Evolutionary conservation across 2,888 invertebrate genomes (phyloP), one percentile per base, ranked within the genome.

Genomic region (Myopa testacea): DNA sequence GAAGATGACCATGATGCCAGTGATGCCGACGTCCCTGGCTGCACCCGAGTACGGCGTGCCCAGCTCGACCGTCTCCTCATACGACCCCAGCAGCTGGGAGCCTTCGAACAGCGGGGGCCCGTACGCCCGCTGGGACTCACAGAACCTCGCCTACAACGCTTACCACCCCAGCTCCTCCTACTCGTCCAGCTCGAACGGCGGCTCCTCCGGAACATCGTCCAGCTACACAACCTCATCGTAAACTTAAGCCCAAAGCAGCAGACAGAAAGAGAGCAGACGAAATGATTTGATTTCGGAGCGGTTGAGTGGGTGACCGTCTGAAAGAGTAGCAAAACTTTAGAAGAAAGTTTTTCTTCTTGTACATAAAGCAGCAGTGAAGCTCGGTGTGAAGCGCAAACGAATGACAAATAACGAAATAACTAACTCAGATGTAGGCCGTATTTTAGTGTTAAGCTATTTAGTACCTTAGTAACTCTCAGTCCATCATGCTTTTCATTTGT

Each of bases 61-160:
- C 67, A 91, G 93, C 78, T 90, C 91, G 50, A 93, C 94, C 50
- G 91, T 92, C 80, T 94, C 93, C 84, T 94, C 94, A 4, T 95
- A 95, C 91, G 92, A 93, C 8, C 92, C 93, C 82, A 86, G 86
- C 81, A 87, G 87, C 82, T 94, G 94, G 94, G 94, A 94, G 85
- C 93, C 93, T 4, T 90, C 92, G 81, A 93, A 91, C 85, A 92
- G 93, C 72, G 94, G 95, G 8, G 95, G 95, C 10, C 95, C 95
- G 1, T 95, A 95, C 88, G 92, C 95, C 69, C 91, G 95, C 82
- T 95, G 95, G 94, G 93, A 93, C 83, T 90, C 91, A 78, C 92
- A 93, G 73, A 93, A 92, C 83, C 88, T 93, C 81, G 94, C 94
- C 40, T 94, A 93, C 87, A 94, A 92, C 84, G 93, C 93, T 1